Evolutionary conservation across 2,888 invertebrate species (phyloP).

Genomic region (Xanthia togata): DNA sequence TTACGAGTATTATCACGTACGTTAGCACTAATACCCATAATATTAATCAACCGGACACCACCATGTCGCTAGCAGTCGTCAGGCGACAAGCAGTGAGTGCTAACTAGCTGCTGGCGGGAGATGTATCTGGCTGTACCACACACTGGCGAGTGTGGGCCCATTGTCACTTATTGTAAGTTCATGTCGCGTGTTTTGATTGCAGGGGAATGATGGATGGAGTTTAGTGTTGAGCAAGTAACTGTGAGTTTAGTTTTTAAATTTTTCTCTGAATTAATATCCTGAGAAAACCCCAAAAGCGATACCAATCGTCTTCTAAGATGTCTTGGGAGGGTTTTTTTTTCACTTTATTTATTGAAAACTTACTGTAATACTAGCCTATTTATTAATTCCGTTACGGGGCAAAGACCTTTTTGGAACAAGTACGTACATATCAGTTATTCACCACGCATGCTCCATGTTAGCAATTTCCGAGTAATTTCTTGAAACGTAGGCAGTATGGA

Average conservation of each 20-base stretch:
- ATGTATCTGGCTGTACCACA: slow-evolving; percentile 44
- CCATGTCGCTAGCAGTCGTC: neutral
- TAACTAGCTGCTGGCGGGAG: slow-evolving; percentile 20
- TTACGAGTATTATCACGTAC: neutral
- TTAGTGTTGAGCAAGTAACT: too few relatives aligned
- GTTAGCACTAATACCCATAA: neutral
- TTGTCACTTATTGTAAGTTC: slow-evolving; percentile 8
- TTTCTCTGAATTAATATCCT: neutral
- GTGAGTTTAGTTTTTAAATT: neutral
- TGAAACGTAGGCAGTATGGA: neutral
- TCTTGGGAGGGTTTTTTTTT: neutral
- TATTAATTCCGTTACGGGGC: neutral
- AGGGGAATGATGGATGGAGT: neutral
- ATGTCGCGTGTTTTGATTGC: neutral
- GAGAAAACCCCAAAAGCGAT: neutral
- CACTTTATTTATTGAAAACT: neutral
- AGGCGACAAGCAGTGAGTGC: slow-evolving; percentile 37
- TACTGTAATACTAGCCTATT: neutral
- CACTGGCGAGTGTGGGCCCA: slow-evolving; percentile 11
- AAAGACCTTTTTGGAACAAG: neutral
- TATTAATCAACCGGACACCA: neutral
- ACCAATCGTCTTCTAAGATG: neutral
- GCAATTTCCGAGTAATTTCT: neutral
- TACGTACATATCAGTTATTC: neutral
- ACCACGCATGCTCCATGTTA: neutral